Evolutionary conservation across 92 coral and sea anemone genomes (phyloP).

Genomic region (Blastomussa wellsi): DNA sequence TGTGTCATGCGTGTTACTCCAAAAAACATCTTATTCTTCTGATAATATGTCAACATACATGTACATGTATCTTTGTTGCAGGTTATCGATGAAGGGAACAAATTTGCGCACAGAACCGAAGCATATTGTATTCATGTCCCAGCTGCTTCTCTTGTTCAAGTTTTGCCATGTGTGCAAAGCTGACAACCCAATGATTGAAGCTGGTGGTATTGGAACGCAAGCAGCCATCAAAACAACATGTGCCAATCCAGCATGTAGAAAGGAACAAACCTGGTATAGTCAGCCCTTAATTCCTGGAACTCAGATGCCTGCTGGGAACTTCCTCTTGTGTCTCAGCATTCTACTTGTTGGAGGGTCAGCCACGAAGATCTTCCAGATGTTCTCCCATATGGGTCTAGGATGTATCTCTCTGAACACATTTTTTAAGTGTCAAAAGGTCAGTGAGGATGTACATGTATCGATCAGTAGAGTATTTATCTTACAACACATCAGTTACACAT

Average conservation of each 20-base stretch:
- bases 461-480: too few species aligned
- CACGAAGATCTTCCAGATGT: too few species aligned
- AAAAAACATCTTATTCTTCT: too few species aligned
- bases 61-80: too few species aligned
- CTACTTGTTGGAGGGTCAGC: too few species aligned
- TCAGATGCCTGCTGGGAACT: too few species aligned
- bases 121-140: conserved; percentile 26
- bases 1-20: too few species aligned
- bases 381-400: conserved; percentile 7
- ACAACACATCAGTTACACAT: too few species aligned
- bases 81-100: conserved; percentile 8
- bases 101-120: conserved; percentile 12
- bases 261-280: neutral
- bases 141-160: conserved; percentile 25
- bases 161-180: conserved; percentile 26
- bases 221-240: neutral
- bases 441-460: neutral
- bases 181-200: conserved; percentile 5
- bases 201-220: neutral
- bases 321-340: too few species aligned
- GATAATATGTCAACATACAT: neutral
- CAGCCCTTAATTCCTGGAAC: conserved; percentile 1
- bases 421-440: neutral
- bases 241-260: neutral
- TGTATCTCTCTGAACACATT: neutral